phyloP scores from a whole-genome alignment of 2,113 vertebrate genomes.

The Odobenus rosmarus region DNA sequence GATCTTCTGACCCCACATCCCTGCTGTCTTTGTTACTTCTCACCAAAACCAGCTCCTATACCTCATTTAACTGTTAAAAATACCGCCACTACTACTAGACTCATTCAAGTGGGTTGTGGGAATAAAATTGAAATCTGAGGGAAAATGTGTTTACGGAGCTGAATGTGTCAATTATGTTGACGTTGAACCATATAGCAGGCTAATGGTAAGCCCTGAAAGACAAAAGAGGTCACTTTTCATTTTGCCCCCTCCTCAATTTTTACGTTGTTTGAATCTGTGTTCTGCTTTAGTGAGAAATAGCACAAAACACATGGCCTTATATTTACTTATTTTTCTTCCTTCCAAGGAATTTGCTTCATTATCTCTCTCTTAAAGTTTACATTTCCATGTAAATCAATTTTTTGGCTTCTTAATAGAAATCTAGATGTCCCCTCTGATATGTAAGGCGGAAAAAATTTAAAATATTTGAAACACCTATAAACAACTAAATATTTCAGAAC shows the following conservation, averaged over 20 bases:
- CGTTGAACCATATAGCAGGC: not conserved
- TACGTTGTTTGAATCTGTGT: not conserved
- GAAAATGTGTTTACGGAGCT: not conserved
- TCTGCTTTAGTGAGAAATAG: not conserved
- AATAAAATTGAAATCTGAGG: not conserved
- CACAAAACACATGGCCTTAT: not conserved
- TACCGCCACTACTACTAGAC: not conserved
- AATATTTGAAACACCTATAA: not conserved
- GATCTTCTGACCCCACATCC: not conserved
- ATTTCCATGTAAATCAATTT: not conserved
- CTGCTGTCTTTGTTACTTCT: not conserved
- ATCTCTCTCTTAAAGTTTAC: not conserved
- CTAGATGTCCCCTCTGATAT: not conserved
- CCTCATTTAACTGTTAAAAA: not conserved
- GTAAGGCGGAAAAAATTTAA: not conserved
- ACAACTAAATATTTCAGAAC: not conserved
- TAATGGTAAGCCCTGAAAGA: not conserved
- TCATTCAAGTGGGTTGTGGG: not conserved
- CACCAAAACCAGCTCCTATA: not conserved
- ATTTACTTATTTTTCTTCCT: conserved; percentile 8
- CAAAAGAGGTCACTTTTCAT: not conserved
- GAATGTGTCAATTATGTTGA: not conserved
- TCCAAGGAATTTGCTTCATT: not conserved
- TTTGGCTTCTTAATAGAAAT: not conserved
- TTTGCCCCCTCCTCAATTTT: not conserved